These are phyloP conservation scores for Anhinga anhinga DNA, from an alignment of 2,113 vertebrate genomes.

Conservation along the genomic window DNA sequence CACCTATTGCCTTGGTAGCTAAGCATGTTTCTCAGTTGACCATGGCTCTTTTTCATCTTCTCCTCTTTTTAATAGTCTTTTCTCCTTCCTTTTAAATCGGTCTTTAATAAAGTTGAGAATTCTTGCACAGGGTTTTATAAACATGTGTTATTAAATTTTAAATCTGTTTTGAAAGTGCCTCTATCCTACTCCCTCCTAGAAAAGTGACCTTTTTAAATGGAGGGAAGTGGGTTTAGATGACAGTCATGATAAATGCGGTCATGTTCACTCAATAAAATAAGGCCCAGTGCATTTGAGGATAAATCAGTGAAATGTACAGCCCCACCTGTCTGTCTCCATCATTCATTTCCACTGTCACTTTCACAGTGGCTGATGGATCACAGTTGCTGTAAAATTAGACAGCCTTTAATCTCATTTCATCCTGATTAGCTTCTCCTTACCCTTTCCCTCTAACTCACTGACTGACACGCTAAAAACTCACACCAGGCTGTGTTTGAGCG, in stretches of 20 bases:
- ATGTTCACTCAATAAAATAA: constrained; percentile 99
- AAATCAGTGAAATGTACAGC: constrained; percentile 99
- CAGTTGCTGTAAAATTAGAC: constrained; percentile 99
- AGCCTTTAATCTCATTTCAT: constrained; percentile 99
- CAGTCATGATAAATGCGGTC: constrained; percentile 99
- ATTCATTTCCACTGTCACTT: constrained; percentile 99
- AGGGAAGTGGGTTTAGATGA: constrained; percentile 98
- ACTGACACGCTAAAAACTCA: constrained; percentile 91
- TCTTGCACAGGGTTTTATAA: constrained; percentile 70
- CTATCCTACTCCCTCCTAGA: constrained; percentile 83
- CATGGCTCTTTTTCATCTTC: background rate
- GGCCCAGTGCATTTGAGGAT: constrained; percentile 96
- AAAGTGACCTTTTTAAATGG: constrained; percentile 98
- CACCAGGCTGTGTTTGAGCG: constrained; percentile 69
- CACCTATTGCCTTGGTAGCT: background rate
- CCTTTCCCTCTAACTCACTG: constrained; percentile 93
- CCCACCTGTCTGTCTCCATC: constrained; percentile 99
- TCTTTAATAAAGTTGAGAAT: constrained; percentile 74
- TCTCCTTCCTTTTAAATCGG: background rate
- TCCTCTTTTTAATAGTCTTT: constrained; percentile 17
- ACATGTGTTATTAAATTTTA: constrained; percentile 78
- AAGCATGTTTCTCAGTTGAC: background rate
- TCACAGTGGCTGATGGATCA: constrained; percentile 98
- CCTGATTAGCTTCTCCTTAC: constrained; percentile 95
- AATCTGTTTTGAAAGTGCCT: constrained; percentile 81